Percentiles rank a stretch among this genome's conserved stretches.
Evolutionary conservation across 2,797 vertebrate species (phyloP).

Genomic region (Intellagama lesueurii): DNA sequence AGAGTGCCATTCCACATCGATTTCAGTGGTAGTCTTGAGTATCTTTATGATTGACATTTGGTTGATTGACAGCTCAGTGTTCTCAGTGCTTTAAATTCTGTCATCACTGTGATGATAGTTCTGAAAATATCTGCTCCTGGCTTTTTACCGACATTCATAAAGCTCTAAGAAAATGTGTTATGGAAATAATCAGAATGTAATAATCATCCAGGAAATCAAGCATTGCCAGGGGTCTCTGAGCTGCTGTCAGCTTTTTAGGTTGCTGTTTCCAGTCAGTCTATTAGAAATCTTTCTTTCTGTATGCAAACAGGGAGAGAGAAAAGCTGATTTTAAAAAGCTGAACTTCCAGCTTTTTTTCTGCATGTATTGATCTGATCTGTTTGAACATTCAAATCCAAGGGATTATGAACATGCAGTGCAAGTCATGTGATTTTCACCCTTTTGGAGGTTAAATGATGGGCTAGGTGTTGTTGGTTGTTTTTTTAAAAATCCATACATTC

Average conservation of each 20-base stretch:
- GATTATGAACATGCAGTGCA: no score
- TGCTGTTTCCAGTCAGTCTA: neutral
- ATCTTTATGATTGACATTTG: neutral
- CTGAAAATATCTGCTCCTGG: conserved; percentile 3
- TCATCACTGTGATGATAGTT: neutral
- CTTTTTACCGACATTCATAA: neutral
- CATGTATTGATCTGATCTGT: neutral
- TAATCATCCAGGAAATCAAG: neutral
- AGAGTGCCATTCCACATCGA: neutral
- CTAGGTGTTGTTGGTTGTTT: neutral
- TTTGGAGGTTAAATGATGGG: no score
- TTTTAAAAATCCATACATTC: neutral
- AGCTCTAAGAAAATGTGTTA: neutral
- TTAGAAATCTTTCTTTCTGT: neutral
- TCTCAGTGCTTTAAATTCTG: neutral
- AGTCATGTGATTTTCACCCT: no score
- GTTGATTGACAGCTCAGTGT: conserved; percentile 3
- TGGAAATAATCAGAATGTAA: neutral
- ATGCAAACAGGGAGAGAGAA: neutral
- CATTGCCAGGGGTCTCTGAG: neutral
- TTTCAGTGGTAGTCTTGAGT: neutral
- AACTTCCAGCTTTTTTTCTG: neutral
- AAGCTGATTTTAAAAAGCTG: neutral
- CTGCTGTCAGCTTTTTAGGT: accelerated
- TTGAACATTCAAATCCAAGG: neutral